These are phyloP conservation scores for Coregonus ussuriensis DNA, from an alignment of 2,797 vertebrate genomes.

Conservation along the genomic window DNA sequence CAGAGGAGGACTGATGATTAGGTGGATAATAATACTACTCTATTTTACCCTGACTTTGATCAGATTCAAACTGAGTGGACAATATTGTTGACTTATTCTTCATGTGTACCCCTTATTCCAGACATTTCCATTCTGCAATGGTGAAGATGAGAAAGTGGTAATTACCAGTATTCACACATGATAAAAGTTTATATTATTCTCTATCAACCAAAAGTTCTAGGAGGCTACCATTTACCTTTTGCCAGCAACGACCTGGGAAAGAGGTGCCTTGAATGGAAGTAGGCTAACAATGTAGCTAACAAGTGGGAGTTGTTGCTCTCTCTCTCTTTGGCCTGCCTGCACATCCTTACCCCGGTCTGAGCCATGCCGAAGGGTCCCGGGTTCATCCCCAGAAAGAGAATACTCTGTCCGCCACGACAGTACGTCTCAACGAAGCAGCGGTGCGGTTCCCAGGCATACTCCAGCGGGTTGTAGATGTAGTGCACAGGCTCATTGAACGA, in stretches of 20 bases:
- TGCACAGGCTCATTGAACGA: conserved; percentile 72
- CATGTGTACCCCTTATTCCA: background rate
- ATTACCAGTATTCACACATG: background rate
- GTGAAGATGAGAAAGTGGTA: background rate
- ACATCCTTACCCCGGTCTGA: conserved; percentile 85
- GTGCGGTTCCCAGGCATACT: conserved; percentile 86
- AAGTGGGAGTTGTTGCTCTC: too few species aligned
- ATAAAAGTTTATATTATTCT: background rate
- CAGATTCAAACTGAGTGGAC: background rate
- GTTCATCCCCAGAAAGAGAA: conserved; percentile 91
- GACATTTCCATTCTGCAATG: background rate
- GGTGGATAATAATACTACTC: background rate
- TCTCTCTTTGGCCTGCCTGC: too few species aligned
- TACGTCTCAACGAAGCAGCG: conserved; percentile 80
- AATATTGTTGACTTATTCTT: background rate
- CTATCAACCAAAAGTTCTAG: background rate
- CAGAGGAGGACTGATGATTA: background rate
- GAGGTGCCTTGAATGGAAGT: background rate
- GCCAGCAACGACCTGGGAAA: background rate
- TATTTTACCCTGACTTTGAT: background rate
- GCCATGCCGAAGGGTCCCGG: conserved; percentile 92
- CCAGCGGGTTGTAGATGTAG: conserved; percentile 81
- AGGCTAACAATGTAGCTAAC: background rate
- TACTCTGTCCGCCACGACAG: conserved; percentile 74
- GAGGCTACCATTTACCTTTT: background rate